Conservation (phyloP, 2,888 invertebrate genomes). For the Ectemnius cavifrons region DNA sequence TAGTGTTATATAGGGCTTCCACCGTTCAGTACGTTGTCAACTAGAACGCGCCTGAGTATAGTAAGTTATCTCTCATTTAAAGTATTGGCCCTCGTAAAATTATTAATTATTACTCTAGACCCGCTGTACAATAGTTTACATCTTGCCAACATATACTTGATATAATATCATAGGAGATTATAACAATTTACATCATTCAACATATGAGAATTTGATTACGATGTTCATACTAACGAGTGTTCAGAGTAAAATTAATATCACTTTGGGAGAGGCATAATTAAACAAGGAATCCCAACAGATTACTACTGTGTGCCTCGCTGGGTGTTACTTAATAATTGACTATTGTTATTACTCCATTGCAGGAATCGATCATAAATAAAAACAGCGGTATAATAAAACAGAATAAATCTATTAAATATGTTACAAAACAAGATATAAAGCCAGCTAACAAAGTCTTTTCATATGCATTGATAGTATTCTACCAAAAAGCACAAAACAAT, state of each 20-base stretch:
- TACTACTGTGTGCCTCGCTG: not conserved
- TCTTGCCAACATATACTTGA: slow-evolving; percentile 2
- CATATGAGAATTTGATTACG: slow-evolving; percentile 23
- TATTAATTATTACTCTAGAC: not conserved
- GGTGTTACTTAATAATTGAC: not conserved
- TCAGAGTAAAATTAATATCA: slow-evolving; percentile 9
- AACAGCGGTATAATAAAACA: slow-evolving; percentile 15
- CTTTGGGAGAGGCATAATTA: not conserved
- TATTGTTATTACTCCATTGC: slow-evolving; percentile 6
- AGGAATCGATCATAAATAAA: slow-evolving; percentile 16
- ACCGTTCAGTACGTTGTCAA: no score
- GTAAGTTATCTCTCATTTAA: not conserved
- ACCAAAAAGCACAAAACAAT: slow-evolving; percentile 38
- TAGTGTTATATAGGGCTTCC: no score
- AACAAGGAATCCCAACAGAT: not conserved
- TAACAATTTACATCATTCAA: slow-evolving; percentile 11
- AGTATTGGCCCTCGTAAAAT: slow-evolving; percentile 19
- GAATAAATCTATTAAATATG: slow-evolving; percentile 30
- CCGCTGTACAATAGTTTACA: slow-evolving; percentile 13
- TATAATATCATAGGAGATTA: slow-evolving; percentile 10
- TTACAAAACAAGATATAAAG: slow-evolving; percentile 25
- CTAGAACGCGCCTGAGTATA: slow-evolving; percentile 5
- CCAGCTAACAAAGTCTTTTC: slow-evolving; percentile 30
- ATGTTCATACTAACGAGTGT: slow-evolving; percentile 11
- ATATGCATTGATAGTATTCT: slow-evolving; percentile 18